Conservation (phyloP, 1,140 invertebrate species). For the Pogonomyrmex barbatus region DNA sequence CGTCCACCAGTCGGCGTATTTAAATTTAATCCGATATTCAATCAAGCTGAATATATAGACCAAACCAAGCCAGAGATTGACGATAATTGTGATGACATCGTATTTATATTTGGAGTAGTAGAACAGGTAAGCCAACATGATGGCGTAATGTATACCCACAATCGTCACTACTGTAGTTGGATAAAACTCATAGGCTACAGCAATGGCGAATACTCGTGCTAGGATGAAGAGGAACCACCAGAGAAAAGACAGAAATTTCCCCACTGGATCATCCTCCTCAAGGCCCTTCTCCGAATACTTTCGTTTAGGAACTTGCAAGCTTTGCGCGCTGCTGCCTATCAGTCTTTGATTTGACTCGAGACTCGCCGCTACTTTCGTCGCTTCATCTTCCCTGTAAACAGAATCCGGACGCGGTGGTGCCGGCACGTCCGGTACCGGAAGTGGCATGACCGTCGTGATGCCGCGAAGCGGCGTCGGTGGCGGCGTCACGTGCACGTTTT, state of each 20-base stretch:
- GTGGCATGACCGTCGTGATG: conserved; percentile 81
- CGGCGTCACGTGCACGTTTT: conserved; percentile 81
- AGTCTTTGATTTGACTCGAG: conserved; percentile 51
- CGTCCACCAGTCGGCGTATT: conserved; percentile 89
- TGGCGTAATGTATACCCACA: conserved; percentile 87
- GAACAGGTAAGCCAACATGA: conserved; percentile 88
- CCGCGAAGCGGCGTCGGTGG: conserved; percentile 84
- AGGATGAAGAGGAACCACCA: conserved; percentile 91
- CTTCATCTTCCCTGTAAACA: conserved; percentile 66
- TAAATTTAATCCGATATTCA: conserved; percentile 92
- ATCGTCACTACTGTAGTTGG: conserved; percentile 87
- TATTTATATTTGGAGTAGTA: conserved; percentile 86
- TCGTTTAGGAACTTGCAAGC: conserved; percentile 79
- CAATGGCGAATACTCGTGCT: conserved; percentile 89
- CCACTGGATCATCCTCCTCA: conserved; percentile 90
- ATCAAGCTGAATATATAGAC: conserved; percentile 91
- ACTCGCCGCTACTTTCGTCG: conserved; percentile 7
- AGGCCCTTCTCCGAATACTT: conserved; percentile 86
- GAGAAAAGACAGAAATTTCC: conserved; percentile 88
- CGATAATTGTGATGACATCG: conserved; percentile 86
- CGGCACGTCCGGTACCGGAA: conserved; percentile 82
- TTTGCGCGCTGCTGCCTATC: conserved; percentile 32
- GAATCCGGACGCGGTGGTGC: conserved; percentile 84
- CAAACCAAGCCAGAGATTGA: conserved; percentile 89
- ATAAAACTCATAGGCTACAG: conserved; percentile 90